Evolutionary conservation across 2,888 invertebrate species (phyloP).

Genomic region (Ophioninae sp.): DNA sequence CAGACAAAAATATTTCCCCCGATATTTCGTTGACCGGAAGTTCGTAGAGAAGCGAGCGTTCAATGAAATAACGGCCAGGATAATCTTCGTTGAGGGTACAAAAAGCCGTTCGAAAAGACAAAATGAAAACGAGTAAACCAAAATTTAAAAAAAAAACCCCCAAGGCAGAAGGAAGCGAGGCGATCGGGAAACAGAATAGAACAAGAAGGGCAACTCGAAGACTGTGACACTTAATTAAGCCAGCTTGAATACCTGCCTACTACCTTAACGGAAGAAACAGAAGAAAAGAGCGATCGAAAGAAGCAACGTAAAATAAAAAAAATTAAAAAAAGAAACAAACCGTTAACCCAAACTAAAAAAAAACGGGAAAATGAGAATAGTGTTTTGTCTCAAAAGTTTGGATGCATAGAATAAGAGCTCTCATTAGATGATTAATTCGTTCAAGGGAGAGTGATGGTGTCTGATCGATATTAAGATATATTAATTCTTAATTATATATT

Average conservation of each 20-base stretch:
- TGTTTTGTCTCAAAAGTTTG: slow-evolving; percentile 52
- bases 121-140: slow-evolving; percentile 38
- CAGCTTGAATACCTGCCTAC: slow-evolving; percentile 80
- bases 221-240: slow-evolving; percentile 78
- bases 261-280: slow-evolving; percentile 58
- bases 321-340: slow-evolving; percentile 30
- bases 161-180: slow-evolving; percentile 55
- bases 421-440: slow-evolving; percentile 45
- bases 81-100: slow-evolving; percentile 52
- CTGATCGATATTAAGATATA: slow-evolving; percentile 50
- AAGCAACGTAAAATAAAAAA: slow-evolving; percentile 28
- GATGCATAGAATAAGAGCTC: slow-evolving; percentile 46
- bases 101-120: slow-evolving; percentile 38
- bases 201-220: slow-evolving; percentile 72
- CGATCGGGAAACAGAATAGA: slow-evolving; percentile 39
- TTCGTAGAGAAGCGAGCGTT: slow-evolving; percentile 19
- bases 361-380: slow-evolving; percentile 34
- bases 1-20: slow-evolving; percentile 29
- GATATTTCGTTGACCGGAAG: slow-evolving; percentile 40
- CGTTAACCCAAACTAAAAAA: neutral
- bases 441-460: slow-evolving; percentile 31
- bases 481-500: slow-evolving; percentile 36
- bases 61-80: slow-evolving; percentile 34
- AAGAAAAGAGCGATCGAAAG: slow-evolving; percentile 22
- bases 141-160: slow-evolving; percentile 17